A percentile compares a stretch with the other conserved stretches of the same genome.
Conservation (phyloP, 2,113 vertebrate species). For the Hippoglossus stenolepis region DNA sequence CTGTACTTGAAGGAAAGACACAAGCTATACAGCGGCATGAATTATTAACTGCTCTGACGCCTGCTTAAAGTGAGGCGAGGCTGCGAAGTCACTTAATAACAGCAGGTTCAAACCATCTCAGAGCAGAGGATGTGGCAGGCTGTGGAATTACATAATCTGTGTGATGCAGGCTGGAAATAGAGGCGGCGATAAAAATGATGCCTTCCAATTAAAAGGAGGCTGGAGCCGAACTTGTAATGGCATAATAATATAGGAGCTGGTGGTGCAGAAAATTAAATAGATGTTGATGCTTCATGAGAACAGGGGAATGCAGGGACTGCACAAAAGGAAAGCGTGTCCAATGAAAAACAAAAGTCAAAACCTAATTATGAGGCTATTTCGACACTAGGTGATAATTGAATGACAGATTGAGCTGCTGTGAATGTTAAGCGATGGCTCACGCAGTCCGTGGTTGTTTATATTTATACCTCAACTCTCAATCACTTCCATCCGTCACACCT, state of each 20-base stretch:
- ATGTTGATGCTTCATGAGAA: conserved; percentile 37
- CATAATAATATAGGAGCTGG: conserved; percentile 51
- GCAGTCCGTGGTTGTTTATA: not conserved
- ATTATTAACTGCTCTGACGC: conserved; percentile 48
- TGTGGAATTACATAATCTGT: conserved; percentile 45
- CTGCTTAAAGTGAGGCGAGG: conserved; percentile 3
- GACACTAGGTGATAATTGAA: not conserved
- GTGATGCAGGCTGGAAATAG: conserved; percentile 21
- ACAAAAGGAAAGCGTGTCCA: conserved; percentile 24
- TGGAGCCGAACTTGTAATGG: conserved; percentile 37
- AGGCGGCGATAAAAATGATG: conserved; percentile 44
- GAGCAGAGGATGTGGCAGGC: conserved; percentile 37
- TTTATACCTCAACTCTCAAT: conserved; percentile 13
- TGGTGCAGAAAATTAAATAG: conserved; percentile 63
- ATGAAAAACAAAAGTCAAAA: conserved; percentile 6
- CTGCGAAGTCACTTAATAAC: conserved; percentile 32
- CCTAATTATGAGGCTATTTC: conserved; percentile 22
- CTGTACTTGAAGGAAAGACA: conserved; percentile 26
- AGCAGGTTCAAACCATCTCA: conserved; percentile 24
- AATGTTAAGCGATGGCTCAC: conserved; percentile 11
- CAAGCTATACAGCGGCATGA: conserved; percentile 28
- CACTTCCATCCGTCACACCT: conserved; percentile 24
- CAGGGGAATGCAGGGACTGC: conserved; percentile 13
- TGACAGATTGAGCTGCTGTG: conserved; percentile 9
- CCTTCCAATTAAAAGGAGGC: conserved; percentile 45